These are phyloP conservation scores for Cataglyphis livida DNA, from an alignment of 2,888 invertebrate genomes.

Conservation along the genomic window DNA sequence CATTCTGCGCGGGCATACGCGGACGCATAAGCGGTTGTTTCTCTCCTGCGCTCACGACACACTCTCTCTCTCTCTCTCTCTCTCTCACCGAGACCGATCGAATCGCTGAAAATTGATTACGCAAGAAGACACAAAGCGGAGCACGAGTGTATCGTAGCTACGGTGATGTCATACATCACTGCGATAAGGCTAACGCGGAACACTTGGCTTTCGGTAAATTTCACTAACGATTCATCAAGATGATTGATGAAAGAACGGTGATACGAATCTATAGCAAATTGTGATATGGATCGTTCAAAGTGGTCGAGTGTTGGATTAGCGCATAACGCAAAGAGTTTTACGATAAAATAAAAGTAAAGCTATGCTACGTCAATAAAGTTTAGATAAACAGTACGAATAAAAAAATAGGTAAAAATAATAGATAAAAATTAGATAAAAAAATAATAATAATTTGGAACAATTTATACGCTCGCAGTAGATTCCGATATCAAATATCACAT, in stretches of 20 bases:
- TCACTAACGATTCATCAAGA: slow-evolving; percentile 12
- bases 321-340: not conserved
- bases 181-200: slow-evolving; percentile 37
- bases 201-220: slow-evolving; percentile 39
- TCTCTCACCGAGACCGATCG: slow-evolving; percentile 34
- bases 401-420: not conserved
- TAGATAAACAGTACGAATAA: not conserved
- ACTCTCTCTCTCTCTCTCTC: slow-evolving; percentile 18
- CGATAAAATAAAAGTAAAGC: not conserved
- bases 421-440: not conserved
- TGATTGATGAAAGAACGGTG: slow-evolving; percentile 20
- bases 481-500: not conserved
- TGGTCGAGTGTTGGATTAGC: not conserved
- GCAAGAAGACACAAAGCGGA: slow-evolving; percentile 19
- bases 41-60: slow-evolving; percentile 31
- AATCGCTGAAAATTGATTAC: slow-evolving; percentile 55
- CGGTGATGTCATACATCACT: slow-evolving; percentile 30
- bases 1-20: slow-evolving; percentile 74
- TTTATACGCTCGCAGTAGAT: not conserved
- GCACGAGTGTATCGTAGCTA: slow-evolving; percentile 6
- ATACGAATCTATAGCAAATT: slow-evolving; percentile 12
- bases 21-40: slow-evolving; percentile 57
- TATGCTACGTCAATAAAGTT: not conserved
- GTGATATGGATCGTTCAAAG: slow-evolving; percentile 7
- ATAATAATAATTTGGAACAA: not conserved